Conservation (phyloP, 2,797 vertebrate species). For the Salarias fasciatus region DNA sequence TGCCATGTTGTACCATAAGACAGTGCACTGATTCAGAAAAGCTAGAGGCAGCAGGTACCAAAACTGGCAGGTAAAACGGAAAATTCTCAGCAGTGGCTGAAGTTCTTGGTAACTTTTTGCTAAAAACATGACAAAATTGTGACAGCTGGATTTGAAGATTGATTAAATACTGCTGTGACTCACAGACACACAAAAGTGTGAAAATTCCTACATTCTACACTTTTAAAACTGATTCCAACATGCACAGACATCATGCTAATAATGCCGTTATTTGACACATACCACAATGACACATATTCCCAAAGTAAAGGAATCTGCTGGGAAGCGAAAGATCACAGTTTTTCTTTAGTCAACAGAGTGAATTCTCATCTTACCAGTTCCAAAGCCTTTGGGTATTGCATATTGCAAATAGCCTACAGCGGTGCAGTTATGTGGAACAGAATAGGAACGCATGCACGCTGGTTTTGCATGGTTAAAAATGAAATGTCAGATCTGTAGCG, state of each 20-base stretch:
- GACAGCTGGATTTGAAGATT: too few relatives aligned
- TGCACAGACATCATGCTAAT: conserved; percentile 53
- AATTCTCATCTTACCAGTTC: conserved; percentile 63
- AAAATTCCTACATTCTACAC: too few relatives aligned
- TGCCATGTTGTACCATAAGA: too few relatives aligned
- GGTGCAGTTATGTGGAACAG: conserved; percentile 68
- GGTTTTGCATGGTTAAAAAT: conserved; percentile 70
- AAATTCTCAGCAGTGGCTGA: too few relatives aligned
- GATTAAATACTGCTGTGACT: too few relatives aligned
- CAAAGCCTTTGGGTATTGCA: conserved; percentile 79
- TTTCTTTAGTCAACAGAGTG: conserved; percentile 58
- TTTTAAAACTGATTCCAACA: conserved; percentile 38
- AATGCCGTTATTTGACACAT: conserved; percentile 65
- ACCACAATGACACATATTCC: conserved; percentile 67
- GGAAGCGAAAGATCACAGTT: conserved; percentile 72
- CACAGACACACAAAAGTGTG: too few relatives aligned
- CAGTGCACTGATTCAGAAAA: too few relatives aligned
- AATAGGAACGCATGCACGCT: conserved; percentile 54
- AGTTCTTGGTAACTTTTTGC: too few relatives aligned
- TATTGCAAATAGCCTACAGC: conserved; percentile 78
- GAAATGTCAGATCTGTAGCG: conserved; percentile 68
- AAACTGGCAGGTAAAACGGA: too few relatives aligned
- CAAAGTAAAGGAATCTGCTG: conserved; percentile 62
- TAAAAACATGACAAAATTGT: too few relatives aligned
- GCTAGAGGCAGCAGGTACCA: too few relatives aligned